These are phyloP conservation scores for Poecile montanus DNA, from an alignment of 2,797 vertebrate genomes.

Conservation along the genomic window DNA sequence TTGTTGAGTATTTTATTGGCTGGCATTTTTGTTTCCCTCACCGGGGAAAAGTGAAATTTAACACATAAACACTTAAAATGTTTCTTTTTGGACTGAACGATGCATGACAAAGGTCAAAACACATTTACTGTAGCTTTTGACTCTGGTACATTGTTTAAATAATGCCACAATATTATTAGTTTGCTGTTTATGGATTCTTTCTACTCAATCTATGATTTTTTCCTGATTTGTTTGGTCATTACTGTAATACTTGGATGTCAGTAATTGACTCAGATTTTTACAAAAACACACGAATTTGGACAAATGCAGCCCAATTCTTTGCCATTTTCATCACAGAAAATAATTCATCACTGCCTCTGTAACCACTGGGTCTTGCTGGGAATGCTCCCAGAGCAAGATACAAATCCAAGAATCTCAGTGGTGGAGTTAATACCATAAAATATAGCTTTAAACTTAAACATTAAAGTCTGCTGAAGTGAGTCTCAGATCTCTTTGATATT, in stretches of 20 bases:
- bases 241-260: background rate
- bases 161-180: background rate
- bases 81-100: background rate
- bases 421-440: background rate
- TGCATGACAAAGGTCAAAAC: background rate
- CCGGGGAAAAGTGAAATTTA: background rate
- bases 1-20: background rate
- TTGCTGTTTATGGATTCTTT: background rate
- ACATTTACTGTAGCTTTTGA: background rate
- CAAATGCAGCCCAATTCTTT: background rate
- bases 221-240: background rate
- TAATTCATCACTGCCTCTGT: background rate
- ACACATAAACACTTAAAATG: background rate
- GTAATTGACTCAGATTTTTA: background rate
- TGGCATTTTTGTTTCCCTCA: background rate
- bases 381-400: background rate
- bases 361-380: background rate
- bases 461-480: background rate
- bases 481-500: background rate
- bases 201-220: background rate
- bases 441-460: background rate
- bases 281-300: background rate
- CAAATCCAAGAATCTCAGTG: background rate
- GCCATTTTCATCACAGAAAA: background rate
- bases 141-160: background rate